Percentiles rank a stretch among this genome's conserved stretches.
Conservation (phyloP, 2,888 invertebrate genomes). For the Enoplolaimus lenunculus region DNA sequence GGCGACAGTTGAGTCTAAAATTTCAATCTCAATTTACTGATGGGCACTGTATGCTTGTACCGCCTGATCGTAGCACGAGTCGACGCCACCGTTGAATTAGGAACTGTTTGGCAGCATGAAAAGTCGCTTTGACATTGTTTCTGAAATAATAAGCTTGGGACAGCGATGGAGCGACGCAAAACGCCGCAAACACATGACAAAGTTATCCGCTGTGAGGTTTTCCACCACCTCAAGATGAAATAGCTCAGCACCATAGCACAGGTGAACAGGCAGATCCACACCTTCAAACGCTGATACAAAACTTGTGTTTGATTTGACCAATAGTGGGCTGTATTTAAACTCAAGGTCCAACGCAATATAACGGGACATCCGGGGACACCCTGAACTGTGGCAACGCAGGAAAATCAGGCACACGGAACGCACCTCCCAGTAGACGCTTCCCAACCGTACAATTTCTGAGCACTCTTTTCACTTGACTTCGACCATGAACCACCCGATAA, state of each 20-base stretch:
- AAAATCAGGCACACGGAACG: not conserved
- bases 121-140: no score
- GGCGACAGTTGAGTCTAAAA: not conserved
- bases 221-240: conserved; percentile 11
- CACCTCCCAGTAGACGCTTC: not conserved
- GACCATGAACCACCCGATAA: conserved; percentile 10
- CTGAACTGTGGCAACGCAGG: not conserved
- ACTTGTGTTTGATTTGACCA: not conserved
- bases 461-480: not conserved
- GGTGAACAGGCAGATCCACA: conserved; percentile 20
- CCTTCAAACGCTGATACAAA: not conserved
- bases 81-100: no score
- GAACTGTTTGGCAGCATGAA: no score
- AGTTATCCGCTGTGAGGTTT: not conserved
- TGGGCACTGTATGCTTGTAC: no score
- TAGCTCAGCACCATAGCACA: conserved; percentile 6
- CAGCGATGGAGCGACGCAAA: not conserved
- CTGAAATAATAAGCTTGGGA: no score
- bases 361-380: no score
- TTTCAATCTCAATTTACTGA: no score
- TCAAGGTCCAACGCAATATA: no score
- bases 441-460: not conserved
- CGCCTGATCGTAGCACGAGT: no score
- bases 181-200: not conserved
- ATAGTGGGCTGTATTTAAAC: no score